A percentile compares a stretch with the other conserved stretches of the same genome.
These are phyloP conservation scores for Barbus barbus DNA, from an alignment of 2,113 vertebrate species.

Conservation along the genomic window DNA sequence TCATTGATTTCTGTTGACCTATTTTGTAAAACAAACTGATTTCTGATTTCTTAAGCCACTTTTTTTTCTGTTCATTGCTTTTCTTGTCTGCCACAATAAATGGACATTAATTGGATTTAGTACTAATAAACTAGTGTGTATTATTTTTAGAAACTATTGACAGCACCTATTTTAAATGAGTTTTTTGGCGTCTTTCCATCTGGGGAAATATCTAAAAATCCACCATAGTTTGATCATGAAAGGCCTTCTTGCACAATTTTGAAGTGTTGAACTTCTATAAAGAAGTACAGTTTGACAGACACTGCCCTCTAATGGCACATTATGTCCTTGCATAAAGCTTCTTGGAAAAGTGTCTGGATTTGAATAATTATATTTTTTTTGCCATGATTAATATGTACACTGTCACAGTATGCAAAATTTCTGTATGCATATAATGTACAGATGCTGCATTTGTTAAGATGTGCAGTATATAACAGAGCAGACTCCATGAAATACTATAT, in stretches of 20 bases:
- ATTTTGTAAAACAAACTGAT: not conserved
- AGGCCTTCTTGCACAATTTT: not conserved
- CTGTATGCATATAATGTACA: not conserved
- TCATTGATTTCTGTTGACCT: not conserved
- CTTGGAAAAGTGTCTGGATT: not conserved
- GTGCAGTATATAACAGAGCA: not conserved
- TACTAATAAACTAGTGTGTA: not conserved
- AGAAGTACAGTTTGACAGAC: conserved; percentile 7
- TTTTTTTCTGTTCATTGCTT: not conserved
- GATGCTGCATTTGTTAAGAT: not conserved
- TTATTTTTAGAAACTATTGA: not conserved
- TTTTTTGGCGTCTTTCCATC: not conserved
- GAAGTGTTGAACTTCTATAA: not conserved
- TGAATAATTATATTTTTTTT: not conserved
- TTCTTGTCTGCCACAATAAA: not conserved
- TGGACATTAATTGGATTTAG: not conserved
- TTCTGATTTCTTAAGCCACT: too few relatives aligned
- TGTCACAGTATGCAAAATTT: not conserved
- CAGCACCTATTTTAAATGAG: not conserved
- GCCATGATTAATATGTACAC: not conserved
- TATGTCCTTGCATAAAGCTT: not conserved
- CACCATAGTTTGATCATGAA: not conserved
- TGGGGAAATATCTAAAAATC: not conserved
- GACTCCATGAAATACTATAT: too few relatives aligned
- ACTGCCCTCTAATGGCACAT: conserved; percentile 30